Evolutionary conservation across 2,797 vertebrate genomes (phyloP).

Genomic region (Dicrostonyx torquatus): DNA sequence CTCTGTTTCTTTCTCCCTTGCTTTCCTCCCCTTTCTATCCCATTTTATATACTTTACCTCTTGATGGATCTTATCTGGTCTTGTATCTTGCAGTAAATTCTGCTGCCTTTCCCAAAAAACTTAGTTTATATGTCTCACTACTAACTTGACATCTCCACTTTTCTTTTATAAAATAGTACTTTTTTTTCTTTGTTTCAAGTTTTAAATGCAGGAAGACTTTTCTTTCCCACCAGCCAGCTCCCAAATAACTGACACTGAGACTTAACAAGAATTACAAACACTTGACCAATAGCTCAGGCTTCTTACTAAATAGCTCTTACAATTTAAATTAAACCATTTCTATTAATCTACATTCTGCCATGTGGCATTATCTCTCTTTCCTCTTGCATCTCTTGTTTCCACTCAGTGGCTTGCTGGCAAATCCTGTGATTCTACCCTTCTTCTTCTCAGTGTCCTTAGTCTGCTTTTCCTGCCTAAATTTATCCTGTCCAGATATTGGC

Average conservation of each 20-base stretch:
- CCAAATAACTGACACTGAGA: not conserved
- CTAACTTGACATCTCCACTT: not conserved
- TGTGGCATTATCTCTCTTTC: not conserved
- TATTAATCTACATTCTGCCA: not conserved
- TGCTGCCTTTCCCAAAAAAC: not conserved
- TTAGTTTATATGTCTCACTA: not conserved
- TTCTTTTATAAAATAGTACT: not conserved
- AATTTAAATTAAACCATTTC: not conserved
- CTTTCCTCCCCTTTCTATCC: not conserved
- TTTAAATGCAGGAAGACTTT: not conserved
- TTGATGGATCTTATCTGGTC: not conserved
- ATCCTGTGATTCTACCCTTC: not conserved
- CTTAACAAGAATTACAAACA: not conserved
- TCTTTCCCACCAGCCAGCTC: not conserved
- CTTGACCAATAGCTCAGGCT: not conserved
- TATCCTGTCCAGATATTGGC: not conserved
- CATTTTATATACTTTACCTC: not conserved
- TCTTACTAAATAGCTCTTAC: not conserved
- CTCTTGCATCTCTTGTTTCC: not conserved
- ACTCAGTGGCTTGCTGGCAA: not conserved
- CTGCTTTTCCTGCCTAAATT: not conserved
- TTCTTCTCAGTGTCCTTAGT: not conserved
- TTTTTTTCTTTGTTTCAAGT: not conserved
- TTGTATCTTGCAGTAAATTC: not conserved
- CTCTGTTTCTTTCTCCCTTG: not conserved